A percentile compares a stretch with the other conserved stretches of the same genome.
These are phyloP conservation scores for Chirona hameri DNA, from an alignment of 2,888 invertebrate species.

Conservation along the genomic window DNA sequence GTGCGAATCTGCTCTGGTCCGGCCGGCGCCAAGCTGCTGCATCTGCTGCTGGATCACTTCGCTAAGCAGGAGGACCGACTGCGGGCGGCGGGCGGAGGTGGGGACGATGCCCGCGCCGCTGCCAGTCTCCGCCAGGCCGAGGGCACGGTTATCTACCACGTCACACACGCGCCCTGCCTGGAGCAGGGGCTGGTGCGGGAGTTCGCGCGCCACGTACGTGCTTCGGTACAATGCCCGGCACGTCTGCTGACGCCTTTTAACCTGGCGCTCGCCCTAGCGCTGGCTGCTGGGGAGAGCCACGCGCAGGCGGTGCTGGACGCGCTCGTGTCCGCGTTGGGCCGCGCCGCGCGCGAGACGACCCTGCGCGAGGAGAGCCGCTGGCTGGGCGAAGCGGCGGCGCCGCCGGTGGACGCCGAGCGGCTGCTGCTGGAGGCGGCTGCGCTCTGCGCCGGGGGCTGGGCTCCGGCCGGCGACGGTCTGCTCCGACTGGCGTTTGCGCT, in stretches of 20 bases:
- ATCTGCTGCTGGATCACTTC: conserved; percentile 1
- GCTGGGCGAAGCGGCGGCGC: not conserved
- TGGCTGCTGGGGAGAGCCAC: conserved; percentile 38
- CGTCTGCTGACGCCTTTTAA: conserved; percentile 38
- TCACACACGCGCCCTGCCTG: conserved; percentile 38
- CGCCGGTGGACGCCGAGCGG: not conserved
- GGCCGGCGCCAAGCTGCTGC: not conserved
- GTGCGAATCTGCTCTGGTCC: not conserved
- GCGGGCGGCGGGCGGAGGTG: no score
- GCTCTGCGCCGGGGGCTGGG: conserved; percentile 3
- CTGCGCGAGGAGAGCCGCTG: conserved; percentile 1
- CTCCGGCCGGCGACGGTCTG: conserved; percentile 13
- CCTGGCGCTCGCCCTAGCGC: conserved; percentile 37
- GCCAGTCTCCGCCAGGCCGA: conserved; percentile 33
- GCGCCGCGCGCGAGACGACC: not conserved
- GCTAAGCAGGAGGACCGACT: not conserved
- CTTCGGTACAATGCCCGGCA: conserved; percentile 35
- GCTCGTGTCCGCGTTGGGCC: not conserved
- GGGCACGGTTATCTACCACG: conserved; percentile 39
- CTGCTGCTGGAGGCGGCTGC: not conserved
- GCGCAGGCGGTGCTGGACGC: conserved; percentile 35
- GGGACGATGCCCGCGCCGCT: not conserved
- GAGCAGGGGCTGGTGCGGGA: conserved; percentile 37
- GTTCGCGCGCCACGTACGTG: conserved; percentile 35
- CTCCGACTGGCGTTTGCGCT: not conserved